Base-by-base conservation (phyloP, 2,888 invertebrate genomes). In the Diadromus collaris region DNA sequence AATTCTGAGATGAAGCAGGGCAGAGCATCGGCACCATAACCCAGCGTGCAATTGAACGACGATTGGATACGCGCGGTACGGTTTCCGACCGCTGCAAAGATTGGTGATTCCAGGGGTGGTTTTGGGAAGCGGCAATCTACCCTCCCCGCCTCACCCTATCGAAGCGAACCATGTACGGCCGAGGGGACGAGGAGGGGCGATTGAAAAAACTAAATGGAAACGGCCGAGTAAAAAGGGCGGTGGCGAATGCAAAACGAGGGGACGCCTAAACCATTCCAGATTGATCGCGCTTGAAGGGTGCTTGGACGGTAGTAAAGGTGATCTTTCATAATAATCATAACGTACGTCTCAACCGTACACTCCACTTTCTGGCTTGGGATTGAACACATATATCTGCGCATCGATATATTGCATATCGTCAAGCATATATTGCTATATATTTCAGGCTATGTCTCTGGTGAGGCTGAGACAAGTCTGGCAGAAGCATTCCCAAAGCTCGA, bases 121-220 rank as follows among this genome's bases (percentile, higher is more conserved):
- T 44, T 65, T 6, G 34, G 48, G 19, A 58, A 65, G 41, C 65
- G 60, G 65, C 74, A 60, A 74, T 54, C 61, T 19, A 48, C 48
- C 51, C 54, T 74, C 29, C 67, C 41, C 51, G 32, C 24, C 24
- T 65, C 58, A 29, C 24, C 69, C 60, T 69, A 60, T 60, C 48
- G 72, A 21, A 54, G 67, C 61, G 24, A n/a, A 56, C 46, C 21
- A 41, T 68, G 71, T 7, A 67, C 63, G 56, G 48, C 24, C 27
- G 46, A 63, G 48, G 67, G 34, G 68, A 77, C n/a, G 68, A 61
- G 71, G 63, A 72, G 71, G 76, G 44, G 68, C 34, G 67, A n/a
- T 41, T 60, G 54, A 38, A 46, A 71, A 61, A 58, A 64, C 54
- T 32, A 16, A 27, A 56, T 16, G 16, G n/a, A 27, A 32, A 21